These are phyloP conservation scores for Cepaea nemoralis DNA, from an alignment of 1,140 invertebrate species.

Conservation along the genomic window DNA sequence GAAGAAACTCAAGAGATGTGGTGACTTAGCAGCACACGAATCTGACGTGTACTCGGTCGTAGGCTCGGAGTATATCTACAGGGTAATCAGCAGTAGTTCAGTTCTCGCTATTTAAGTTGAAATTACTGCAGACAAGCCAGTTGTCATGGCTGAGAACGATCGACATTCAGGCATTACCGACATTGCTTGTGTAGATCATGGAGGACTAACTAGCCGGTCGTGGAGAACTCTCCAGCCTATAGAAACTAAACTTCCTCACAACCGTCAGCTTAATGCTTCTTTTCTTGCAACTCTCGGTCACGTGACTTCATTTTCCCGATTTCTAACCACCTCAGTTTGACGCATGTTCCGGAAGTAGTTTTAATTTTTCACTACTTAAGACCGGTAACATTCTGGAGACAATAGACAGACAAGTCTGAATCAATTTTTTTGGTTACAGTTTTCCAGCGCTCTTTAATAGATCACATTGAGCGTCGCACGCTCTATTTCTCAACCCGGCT, in stretches of 20 bases:
- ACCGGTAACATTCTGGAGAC: neutral
- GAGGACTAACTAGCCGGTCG: neutral
- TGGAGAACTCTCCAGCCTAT: neutral
- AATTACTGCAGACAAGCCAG: neutral
- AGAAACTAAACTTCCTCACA: neutral
- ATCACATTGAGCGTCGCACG: neutral
- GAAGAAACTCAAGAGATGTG: neutral
- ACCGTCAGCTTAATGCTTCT: conserved; percentile 10
- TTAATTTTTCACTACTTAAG: conserved; percentile 7
- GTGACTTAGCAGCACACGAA: neutral
- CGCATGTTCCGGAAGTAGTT: conserved; percentile 21
- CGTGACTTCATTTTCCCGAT: neutral
- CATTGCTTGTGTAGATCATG: neutral
- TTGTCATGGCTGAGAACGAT: neutral
- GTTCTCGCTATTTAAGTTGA: neutral
- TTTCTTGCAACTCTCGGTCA: neutral
- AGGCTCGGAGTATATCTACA: neutral
- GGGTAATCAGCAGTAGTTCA: neutral
- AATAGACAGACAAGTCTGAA: neutral
- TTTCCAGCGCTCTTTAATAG: neutral
- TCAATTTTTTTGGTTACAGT: neutral
- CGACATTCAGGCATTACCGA: neutral
- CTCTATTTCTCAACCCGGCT: neutral
- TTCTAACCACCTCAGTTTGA: conserved; percentile 20
- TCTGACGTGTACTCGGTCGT: neutral